Conservation (phyloP, 1,140 invertebrate species). For the Globodera ellingtonae region DNA sequence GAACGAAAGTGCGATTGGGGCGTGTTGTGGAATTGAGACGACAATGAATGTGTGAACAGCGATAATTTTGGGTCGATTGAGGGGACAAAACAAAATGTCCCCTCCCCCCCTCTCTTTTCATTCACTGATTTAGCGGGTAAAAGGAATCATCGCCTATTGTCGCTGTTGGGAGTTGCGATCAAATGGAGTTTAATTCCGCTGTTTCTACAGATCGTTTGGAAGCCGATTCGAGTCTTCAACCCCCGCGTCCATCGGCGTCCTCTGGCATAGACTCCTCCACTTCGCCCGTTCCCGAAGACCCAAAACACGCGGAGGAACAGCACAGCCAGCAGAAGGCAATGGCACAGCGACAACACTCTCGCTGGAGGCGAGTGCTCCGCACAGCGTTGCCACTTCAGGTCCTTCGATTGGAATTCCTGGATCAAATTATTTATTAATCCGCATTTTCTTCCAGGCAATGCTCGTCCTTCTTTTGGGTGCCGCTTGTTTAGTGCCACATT, state of each 20-base stretch:
- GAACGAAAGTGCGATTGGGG: too few relatives aligned
- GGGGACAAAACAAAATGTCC: too few relatives aligned
- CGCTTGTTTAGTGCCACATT: constrained; percentile 60
- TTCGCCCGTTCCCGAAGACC: constrained; percentile 22
- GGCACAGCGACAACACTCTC: constrained; percentile 36
- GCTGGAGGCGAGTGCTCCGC: constrained; percentile 60
- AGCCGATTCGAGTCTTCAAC: background rate
- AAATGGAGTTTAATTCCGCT: background rate
- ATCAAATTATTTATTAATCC: background rate
- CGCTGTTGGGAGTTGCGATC: too few relatives aligned
- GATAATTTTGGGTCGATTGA: too few relatives aligned
- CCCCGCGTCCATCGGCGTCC: background rate
- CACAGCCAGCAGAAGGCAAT: background rate
- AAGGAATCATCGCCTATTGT: too few relatives aligned
- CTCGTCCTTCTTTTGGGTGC: constrained; percentile 58
- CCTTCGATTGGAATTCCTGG: background rate
- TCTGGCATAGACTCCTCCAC: background rate
- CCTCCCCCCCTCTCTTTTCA: too few relatives aligned
- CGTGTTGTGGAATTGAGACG: too few relatives aligned
- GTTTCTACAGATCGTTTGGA: background rate
- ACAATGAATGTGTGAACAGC: too few relatives aligned
- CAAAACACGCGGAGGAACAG: background rate
- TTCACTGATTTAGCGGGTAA: too few relatives aligned
- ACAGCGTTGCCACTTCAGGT: constrained; percentile 62
- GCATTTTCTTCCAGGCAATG: constrained; percentile 52